Evolutionary conservation across 2,888 invertebrate genomes (phyloP).

Genomic region (Tetropium fuscum): DNA sequence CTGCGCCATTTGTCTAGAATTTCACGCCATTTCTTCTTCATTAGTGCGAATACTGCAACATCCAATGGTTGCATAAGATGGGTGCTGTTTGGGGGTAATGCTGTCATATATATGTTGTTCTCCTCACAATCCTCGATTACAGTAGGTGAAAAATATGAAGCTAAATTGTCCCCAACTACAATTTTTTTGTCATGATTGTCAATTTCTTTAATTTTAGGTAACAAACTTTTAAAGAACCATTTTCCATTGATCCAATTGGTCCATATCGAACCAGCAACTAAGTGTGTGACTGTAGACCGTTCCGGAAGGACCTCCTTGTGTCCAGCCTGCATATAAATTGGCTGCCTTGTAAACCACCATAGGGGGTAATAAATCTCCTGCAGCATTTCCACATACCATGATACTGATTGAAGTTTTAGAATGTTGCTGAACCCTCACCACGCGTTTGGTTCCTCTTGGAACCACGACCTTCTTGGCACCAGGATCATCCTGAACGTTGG

Average conservation of each 20-base stretch:
- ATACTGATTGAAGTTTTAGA: not conserved
- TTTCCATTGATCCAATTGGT: slow-evolving; percentile 3
- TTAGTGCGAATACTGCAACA: too few relatives aligned
- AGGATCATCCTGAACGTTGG: not conserved
- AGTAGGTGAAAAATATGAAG: not conserved
- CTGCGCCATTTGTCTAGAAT: too few relatives aligned
- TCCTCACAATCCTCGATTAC: too few relatives aligned
- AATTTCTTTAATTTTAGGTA: slow-evolving; percentile 1
- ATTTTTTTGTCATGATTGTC: not conserved
- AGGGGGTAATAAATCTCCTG: not conserved
- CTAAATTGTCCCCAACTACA: not conserved
- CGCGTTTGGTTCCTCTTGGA: not conserved
- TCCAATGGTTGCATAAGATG: too few relatives aligned
- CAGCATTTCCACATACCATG: not conserved
- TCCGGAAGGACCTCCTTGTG: slow-evolving; percentile 3
- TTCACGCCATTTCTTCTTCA: too few relatives aligned
- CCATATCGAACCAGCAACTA: slow-evolving; percentile 5
- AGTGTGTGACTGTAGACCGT: not conserved
- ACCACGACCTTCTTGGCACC: not conserved
- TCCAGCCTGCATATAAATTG: not conserved
- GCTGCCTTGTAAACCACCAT: not conserved
- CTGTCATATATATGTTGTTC: too few relatives aligned
- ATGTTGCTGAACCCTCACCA: not conserved
- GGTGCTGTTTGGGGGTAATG: too few relatives aligned
- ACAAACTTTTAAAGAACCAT: slow-evolving; percentile 6